Base-by-base conservation (phyloP, 1,140 invertebrate genomes). In the Diploscapter pachys region DNA sequence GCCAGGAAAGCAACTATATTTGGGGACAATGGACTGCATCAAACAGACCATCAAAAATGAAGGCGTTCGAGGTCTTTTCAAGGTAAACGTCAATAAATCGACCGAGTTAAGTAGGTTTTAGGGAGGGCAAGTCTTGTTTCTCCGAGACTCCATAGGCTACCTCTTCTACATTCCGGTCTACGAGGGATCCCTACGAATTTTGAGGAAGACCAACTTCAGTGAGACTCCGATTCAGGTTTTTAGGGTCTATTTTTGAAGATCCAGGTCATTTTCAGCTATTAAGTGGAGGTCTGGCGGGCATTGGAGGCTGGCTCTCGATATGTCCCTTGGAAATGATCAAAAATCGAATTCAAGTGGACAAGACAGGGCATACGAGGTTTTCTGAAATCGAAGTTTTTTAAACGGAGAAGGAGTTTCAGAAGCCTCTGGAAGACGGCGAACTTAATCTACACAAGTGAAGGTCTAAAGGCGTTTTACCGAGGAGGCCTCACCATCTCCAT, bases 91-190 rank as follows among this genome's bases (percentile, higher is more conserved):
- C 31, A 31, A 31, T 31, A 31, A 31, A 31, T 31, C 31, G 31
- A 50, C 63, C 9, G 31, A 63, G 11, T 5, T 63, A 9, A 13
- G 11, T 5, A n/a, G 11, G 9, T 5, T 72, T 72, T 13, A 88
- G 65, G 91, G 91, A 63, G 76, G 70, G 61, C 74, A 49, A 31
- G 77, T 77, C 50, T 71, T 71, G 63, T 67, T 78, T 48, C 63
- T 63, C 68, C 90, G 91, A 77, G 91, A 91, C 85, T 87, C 90
- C 55, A 88, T 90, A 13, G 89, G 90, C 5, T 89, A 88, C 83
- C 89, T 89, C 53, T 83, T 90, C 13, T 91, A 91, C 82, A 89
- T 91, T 83, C 78, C 89, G 9, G 85, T 88, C 31, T 91, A 91
- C 85, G 89, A 90, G 73, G 85, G 86, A 63, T 62, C 84, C 5